Percentiles rank a stretch among this genome's conserved stretches.
These are phyloP conservation scores for Phenganax subtilis DNA, from an alignment of 92 coral and sea anemone genomes.

Conservation along the genomic window DNA sequence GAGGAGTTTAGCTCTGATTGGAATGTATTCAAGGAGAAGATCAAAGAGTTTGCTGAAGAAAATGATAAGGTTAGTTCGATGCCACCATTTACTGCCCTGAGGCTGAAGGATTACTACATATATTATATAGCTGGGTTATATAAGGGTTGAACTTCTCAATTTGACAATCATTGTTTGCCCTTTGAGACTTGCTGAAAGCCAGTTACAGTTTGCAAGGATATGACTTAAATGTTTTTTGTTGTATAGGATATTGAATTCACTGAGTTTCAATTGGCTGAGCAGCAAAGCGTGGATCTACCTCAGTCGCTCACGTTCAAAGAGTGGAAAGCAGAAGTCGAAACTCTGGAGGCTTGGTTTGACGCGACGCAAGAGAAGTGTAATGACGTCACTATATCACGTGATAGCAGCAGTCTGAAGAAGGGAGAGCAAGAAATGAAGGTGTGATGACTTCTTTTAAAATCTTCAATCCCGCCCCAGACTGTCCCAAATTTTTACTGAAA, in stretches of 20 bases:
- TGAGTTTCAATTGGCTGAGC: constrained; percentile 24
- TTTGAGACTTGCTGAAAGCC: not conserved
- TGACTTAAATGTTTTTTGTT: not conserved
- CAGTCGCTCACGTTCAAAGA: constrained; percentile 25
- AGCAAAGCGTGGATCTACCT: constrained; percentile 21
- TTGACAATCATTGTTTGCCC: not conserved
- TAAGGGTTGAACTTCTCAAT: no score
- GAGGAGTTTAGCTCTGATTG: constrained; percentile 17
- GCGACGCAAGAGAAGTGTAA: constrained; percentile 7
- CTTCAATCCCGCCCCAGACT: not conserved
- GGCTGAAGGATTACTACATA: no score
- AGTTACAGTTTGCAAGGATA: not conserved
- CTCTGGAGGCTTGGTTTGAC: constrained; percentile 24
- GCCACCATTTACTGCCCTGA: no score
- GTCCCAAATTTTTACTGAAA: no score
- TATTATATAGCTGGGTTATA: no score
- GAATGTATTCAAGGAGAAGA: constrained; percentile 16
- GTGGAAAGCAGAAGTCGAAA: constrained; percentile 12
- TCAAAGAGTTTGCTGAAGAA: constrained; percentile 16
- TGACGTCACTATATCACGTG: constrained; percentile 6
- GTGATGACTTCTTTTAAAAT: not conserved
- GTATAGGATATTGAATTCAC: constrained; percentile 17
- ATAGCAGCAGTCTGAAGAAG: constrained; percentile 10
- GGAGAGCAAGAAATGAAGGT: constrained; percentile 26
- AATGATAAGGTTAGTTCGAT: constrained; percentile 5